Percentiles rank a stretch among this genome's conserved stretches.
Conservation (phyloP, 2,888 invertebrate genomes). For the Dione vanillae region DNA sequence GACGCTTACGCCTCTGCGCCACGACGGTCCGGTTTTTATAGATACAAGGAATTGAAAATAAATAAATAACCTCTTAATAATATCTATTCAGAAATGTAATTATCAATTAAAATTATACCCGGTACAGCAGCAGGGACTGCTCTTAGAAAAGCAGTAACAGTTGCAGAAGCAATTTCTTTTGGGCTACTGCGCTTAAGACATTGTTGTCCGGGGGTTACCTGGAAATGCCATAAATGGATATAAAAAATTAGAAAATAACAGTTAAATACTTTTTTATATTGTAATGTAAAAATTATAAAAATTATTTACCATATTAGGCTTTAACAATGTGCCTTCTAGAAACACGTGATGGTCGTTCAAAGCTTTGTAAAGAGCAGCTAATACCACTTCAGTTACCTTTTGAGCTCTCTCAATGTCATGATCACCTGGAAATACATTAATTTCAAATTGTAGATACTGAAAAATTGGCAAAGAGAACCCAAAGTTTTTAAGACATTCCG, state of each 20-base stretch:
- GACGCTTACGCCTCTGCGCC: too few species aligned
- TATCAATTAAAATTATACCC: conserved; percentile 74
- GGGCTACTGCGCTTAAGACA: conserved; percentile 89
- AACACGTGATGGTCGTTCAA: conserved; percentile 98
- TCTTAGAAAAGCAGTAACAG: conserved; percentile 95
- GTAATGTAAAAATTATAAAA: neutral
- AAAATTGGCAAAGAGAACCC: neutral
- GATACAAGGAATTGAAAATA: neutral
- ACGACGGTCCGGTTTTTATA: too few species aligned
- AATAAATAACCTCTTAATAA: too few species aligned
- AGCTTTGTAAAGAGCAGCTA: conserved; percentile 98
- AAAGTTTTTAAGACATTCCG: neutral
- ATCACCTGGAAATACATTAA: conserved; percentile 68
- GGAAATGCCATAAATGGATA: conserved; percentile 18
- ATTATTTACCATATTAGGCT: conserved; percentile 91
- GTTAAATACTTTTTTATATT: too few species aligned
- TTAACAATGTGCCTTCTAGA: conserved; percentile 98
- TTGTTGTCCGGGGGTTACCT: conserved; percentile 92
- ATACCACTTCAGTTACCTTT: conserved; percentile 97
- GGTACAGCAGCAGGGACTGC: conserved; percentile 98
- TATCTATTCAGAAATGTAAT: too few species aligned
- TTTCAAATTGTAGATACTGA: too few species aligned
- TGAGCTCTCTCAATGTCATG: conserved; percentile 97
- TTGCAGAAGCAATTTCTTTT: conserved; percentile 94
- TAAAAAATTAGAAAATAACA: neutral